Conservation (phyloP, 2,888 invertebrate genomes). For the Mythimna vitellina region DNA sequence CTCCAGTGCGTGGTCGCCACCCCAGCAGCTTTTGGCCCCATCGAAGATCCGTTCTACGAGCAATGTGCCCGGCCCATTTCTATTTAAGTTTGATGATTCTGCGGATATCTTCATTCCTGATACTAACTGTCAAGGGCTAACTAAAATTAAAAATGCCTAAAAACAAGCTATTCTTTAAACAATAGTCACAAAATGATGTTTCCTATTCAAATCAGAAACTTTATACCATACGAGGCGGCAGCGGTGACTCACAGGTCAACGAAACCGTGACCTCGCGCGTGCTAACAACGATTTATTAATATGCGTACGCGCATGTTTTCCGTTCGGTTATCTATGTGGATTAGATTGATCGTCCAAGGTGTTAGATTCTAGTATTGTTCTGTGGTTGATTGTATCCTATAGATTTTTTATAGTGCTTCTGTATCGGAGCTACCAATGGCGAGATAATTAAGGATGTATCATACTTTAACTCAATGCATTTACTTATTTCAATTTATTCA, state of each 20-base stretch:
- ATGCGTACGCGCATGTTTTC: conserved; percentile 51
- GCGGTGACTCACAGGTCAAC: conserved; percentile 78
- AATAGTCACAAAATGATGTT: conserved; percentile 15
- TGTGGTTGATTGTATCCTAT: neutral
- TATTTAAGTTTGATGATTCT: no score
- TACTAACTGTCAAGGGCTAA: no score
- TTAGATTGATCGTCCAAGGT: conserved; percentile 45
- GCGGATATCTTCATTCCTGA: no score
- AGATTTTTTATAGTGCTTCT: neutral
- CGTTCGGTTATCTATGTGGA: conserved; percentile 54
- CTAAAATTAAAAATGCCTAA: no score
- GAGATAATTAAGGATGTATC: no score
- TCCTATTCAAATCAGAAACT: conserved; percentile 32
- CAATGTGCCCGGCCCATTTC: no score
- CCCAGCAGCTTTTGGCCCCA: no score
- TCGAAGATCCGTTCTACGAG: no score
- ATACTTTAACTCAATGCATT: no score
- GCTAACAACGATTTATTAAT: conserved; percentile 51
- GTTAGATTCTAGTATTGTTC: conserved; percentile 38
- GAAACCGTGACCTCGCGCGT: conserved; percentile 72
- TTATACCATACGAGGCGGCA: conserved; percentile 47
- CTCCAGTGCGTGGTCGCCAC: no score
- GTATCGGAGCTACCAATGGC: no score
- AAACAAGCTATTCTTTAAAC: neutral
- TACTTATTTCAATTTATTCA: no score